These are phyloP conservation scores for Drosophila orena DNA, from an alignment of 1,140 invertebrate species.

Conservation along the genomic window DNA sequence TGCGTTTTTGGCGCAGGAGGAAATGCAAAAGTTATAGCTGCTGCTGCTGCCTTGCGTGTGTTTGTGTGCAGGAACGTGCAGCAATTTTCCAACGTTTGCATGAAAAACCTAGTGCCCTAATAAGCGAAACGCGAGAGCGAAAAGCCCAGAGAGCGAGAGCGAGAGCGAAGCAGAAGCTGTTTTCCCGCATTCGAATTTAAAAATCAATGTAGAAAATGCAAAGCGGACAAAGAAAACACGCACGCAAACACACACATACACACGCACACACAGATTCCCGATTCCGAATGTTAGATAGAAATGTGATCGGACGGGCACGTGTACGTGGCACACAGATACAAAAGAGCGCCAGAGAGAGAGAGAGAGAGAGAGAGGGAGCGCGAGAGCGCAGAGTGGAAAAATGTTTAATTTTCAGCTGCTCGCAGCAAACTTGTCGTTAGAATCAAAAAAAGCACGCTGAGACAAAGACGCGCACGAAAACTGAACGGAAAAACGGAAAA, in stretches of 20 bases:
- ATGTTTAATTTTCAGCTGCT: conserved; percentile 30
- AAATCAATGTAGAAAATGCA: conserved; percentile 60
- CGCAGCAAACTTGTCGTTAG: conserved; percentile 27
- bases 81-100: conserved; percentile 73
- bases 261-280: not conserved
- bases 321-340: conserved; percentile 62
- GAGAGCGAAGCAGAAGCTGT: conserved; percentile 7
- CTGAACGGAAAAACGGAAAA: conserved; percentile 46
- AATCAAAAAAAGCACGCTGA: conserved; percentile 65
- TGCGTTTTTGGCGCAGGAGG: conserved; percentile 63
- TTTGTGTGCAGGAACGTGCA: conserved; percentile 46
- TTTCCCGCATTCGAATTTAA: conserved; percentile 37
- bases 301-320: conserved; percentile 64
- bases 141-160: conserved; percentile 32
- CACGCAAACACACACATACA: conserved; percentile 7
- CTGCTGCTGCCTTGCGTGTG: conserved; percentile 14
- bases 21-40: conserved; percentile 65
- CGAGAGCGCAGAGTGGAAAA: not conserved
- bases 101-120: conserved; percentile 83
- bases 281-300: conserved; percentile 27
- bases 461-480: conserved; percentile 42
- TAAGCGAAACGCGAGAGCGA: conserved; percentile 51
- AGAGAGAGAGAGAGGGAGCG: conserved; percentile 22
- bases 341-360: not conserved
- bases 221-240: conserved; percentile 46